A percentile compares a stretch with the other conserved stretches of the same genome.
phyloP scores from a whole-genome alignment of 2,113 vertebrate genomes.

The Oreochromis spilurus region DNA sequence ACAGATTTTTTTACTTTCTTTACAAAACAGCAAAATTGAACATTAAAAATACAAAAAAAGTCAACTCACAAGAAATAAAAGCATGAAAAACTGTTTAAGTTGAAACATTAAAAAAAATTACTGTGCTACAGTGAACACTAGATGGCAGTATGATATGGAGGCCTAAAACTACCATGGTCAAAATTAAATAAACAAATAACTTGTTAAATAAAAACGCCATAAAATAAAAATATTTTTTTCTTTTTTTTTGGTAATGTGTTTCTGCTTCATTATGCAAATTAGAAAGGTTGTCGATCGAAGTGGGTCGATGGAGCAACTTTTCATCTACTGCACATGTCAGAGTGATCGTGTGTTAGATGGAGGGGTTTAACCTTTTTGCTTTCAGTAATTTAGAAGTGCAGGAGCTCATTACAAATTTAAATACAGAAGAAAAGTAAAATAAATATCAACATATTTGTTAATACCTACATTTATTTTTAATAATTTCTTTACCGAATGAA shows the following conservation, averaged over 20 bases:
- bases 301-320: background rate
- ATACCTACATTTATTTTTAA: background rate
- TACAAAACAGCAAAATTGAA: background rate
- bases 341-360: background rate
- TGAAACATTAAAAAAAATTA: background rate
- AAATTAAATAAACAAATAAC: background rate
- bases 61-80: background rate
- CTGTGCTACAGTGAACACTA: background rate
- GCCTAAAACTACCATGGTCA: background rate
- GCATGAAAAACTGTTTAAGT: background rate
- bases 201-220: background rate
- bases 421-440: background rate
- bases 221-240: background rate
- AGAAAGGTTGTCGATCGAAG: background rate
- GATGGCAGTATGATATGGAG: background rate
- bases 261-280: background rate
- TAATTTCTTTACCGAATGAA: background rate
- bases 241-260: background rate
- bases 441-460: background rate
- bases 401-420: background rate
- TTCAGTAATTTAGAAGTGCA: background rate
- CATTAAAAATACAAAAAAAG: background rate
- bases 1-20: background rate
- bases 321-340: background rate
- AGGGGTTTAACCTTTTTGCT: background rate